Evolutionary conservation across 2,797 vertebrate genomes (phyloP).

Genomic region (Ibycter americanus): DNA sequence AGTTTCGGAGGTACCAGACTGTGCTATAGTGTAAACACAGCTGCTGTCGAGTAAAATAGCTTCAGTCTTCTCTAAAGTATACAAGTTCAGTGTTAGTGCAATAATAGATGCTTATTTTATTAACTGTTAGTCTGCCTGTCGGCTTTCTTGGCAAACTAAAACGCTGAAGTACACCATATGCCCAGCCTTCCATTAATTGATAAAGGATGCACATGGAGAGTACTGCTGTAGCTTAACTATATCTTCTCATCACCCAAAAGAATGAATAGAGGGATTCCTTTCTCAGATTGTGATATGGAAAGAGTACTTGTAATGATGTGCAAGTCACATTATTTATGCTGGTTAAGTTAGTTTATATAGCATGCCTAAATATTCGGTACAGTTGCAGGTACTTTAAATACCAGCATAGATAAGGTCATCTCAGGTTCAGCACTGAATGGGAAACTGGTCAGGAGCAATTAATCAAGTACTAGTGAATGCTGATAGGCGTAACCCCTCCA

Average conservation of each 20-base stretch:
- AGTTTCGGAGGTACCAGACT: constrained; percentile 56
- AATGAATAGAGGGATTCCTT: background rate
- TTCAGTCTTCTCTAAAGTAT: constrained; percentile 42
- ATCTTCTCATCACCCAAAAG: background rate
- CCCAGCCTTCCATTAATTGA: background rate
- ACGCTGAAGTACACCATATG: background rate
- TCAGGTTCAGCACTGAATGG: background rate
- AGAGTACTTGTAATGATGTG: background rate
- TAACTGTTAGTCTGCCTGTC: constrained; percentile 31
- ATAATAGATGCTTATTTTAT: constrained; percentile 50
- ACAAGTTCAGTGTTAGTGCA: constrained; percentile 28
- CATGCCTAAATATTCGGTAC: background rate
- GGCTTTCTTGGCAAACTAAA: background rate
- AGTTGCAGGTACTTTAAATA: background rate
- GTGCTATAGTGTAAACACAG: constrained; percentile 62
- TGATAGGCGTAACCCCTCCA: background rate
- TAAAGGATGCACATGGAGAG: background rate
- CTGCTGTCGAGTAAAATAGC: constrained; percentile 30
- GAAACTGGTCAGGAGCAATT: background rate
- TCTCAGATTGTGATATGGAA: background rate
- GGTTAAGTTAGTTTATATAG: background rate
- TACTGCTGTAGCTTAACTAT: background rate
- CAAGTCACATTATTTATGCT: background rate
- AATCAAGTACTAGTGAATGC: background rate
- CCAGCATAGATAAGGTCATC: background rate